Evolutionary conservation across 2,797 vertebrate genomes (phyloP).

Genomic region (Novumbra hubbsi): DNA sequence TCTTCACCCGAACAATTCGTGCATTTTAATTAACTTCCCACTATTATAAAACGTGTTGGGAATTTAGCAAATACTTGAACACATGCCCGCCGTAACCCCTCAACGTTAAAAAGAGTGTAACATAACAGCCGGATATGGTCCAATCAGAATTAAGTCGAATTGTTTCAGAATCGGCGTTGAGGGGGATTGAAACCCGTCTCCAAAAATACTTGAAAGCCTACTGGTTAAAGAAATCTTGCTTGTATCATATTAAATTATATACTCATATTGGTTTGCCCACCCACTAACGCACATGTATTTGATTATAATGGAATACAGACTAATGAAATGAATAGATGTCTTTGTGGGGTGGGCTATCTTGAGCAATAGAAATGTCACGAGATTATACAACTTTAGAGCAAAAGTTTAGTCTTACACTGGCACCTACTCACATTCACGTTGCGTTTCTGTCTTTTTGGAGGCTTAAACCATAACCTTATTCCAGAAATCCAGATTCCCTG

Average conservation of each 20-base stretch:
- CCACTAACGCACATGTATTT: constrained; percentile 18
- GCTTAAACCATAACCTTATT: too few relatives aligned
- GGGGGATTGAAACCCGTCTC: background rate
- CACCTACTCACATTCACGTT: background rate
- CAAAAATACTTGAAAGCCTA: background rate
- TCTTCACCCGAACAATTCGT: constrained; percentile 51
- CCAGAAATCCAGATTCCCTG: too few relatives aligned
- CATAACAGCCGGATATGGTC: constrained; percentile 1
- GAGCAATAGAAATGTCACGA: constrained; percentile 6
- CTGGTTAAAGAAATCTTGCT: background rate
- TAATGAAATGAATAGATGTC: constrained; percentile 40
- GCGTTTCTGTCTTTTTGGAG: background rate
- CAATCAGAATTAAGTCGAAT: constrained; percentile 41
- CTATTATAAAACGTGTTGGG: background rate
- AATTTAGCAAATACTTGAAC: background rate
- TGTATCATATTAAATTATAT: background rate
- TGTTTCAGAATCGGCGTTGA: constrained; percentile 19
- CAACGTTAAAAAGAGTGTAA: constrained; percentile 22
- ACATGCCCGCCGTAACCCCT: constrained; percentile 2
- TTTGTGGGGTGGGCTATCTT: constrained; percentile 39
- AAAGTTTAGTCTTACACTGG: background rate
- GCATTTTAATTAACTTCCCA: background rate
- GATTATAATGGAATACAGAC: background rate
- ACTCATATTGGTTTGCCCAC: constrained; percentile 19
- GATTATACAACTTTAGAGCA: background rate